These are phyloP conservation scores for Cyphomyrus discorhynchus DNA, from an alignment of 2,113 vertebrate species.

Conservation along the genomic window DNA sequence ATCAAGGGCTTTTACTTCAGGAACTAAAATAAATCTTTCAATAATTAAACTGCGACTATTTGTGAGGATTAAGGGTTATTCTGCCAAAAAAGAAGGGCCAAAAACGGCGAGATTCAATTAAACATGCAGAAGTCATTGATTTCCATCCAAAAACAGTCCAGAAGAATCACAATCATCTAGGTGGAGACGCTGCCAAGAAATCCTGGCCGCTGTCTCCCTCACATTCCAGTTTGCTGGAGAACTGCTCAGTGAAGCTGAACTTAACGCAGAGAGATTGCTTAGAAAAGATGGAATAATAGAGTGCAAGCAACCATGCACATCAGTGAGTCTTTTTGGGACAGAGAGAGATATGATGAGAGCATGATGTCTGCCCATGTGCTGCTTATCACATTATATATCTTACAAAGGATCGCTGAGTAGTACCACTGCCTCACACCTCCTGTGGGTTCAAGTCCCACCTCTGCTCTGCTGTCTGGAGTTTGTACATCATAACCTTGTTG, in stretches of 20 bases:
- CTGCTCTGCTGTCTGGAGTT: neutral
- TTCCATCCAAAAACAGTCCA: neutral
- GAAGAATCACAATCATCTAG: neutral
- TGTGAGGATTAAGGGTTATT: neutral
- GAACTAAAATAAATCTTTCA: neutral
- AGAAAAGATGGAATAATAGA: neutral
- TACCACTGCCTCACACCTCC: neutral
- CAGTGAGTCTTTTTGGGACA: neutral
- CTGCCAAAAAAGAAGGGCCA: conserved; percentile 12
- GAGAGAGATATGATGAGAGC: neutral
- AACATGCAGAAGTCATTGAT: neutral
- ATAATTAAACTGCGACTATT: neutral
- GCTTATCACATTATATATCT: neutral
- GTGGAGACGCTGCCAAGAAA: neutral
- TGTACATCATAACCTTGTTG: neutral
- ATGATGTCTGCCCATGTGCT: neutral
- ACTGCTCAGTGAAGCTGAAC: neutral
- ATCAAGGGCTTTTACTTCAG: neutral
- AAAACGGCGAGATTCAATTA: neutral
- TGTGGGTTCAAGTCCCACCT: neutral
- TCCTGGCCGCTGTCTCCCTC: neutral
- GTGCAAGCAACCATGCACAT: neutral
- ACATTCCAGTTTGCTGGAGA: neutral
- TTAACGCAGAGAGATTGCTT: neutral
- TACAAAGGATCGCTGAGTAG: neutral